Base-by-base conservation (phyloP, 2,113 vertebrate genomes). In the Redunca redunca region DNA sequence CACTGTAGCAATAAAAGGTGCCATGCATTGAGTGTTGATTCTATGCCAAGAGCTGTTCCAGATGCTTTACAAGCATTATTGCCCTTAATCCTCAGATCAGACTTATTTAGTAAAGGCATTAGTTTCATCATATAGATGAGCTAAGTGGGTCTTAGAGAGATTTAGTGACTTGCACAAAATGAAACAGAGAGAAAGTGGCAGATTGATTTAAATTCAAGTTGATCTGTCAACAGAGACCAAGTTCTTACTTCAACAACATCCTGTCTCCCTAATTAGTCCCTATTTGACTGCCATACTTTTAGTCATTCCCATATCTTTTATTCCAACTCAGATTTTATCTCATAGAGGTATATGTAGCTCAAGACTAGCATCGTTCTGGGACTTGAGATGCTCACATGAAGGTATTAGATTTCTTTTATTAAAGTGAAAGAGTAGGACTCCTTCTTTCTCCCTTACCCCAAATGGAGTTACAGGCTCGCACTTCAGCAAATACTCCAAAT, bases 81-180 rank as follows among this genome's bases (percentile, higher is more conserved):
- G 23, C 12, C 40, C 53, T 95, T 93, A 85, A 91, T 91, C 82
- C 5, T 95, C 40, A 96, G 9, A n/a, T 77, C 43, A 94, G 36
- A 74, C 43, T 88, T 94, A 94, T 74, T 74, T 96, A 93, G 53
- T 89, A 91, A 71, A 91, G 52, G n/a, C 80, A 55, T 87, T 96
- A 94, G 33, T 71, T 94, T 90, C n/a, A 87, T 90, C 25, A 83
- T 81, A 85, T 36, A 88, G n/a, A 50, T 90, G 43, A 91, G 25
- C n/a, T 85, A 97, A 85, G 23, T 60, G 17, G 19, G 71, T 81
- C 30, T 93, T 82, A 82, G 36, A 82, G 13, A 60, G 17, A 10
- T 92, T 94, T 86, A 82, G 40, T 94, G 67, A 88, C 50, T 90
- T 96, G 3, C 9, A 90, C 52, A 80, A 80, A 87, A 52, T 62